A percentile compares a stretch with the other conserved stretches of the same genome.
Evolutionary conservation across 2,797 vertebrate genomes (phyloP).

Genomic region (Xiphophorus birchmanni): DNA sequence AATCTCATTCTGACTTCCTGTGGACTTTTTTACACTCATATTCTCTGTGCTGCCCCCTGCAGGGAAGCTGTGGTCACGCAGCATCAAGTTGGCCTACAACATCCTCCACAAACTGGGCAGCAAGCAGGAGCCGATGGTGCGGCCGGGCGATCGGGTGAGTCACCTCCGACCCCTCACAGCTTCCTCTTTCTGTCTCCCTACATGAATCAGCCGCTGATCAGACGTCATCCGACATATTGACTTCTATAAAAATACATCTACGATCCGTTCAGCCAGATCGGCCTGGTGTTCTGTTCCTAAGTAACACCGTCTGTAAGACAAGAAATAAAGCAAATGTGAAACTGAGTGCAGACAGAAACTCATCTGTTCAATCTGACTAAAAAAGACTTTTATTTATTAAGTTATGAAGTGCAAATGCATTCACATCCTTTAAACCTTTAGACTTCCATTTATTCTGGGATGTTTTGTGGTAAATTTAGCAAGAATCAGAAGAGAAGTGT

Average conservation of each 20-base stretch:
- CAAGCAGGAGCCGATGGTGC: slow-evolving; percentile 98
- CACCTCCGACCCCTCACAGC: not conserved
- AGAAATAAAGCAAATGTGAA: not conserved
- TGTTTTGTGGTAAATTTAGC: not conserved
- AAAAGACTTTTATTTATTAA: not conserved
- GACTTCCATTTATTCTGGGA: not conserved
- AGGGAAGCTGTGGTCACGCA: slow-evolving; percentile 99
- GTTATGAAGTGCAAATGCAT: not conserved
- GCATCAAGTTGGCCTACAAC: slow-evolving; percentile 99
- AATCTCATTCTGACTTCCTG: not conserved
- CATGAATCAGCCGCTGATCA: not conserved
- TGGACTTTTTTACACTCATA: slow-evolving; percentile 27
- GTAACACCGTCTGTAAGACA: not conserved
- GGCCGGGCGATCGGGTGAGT: slow-evolving; percentile 96
- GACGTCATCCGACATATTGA: not conserved
- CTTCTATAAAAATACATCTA: not conserved
- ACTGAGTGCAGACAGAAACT: not conserved
- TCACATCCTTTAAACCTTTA: not conserved
- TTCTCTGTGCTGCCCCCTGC: slow-evolving; percentile 39
- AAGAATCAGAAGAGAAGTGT: not conserved
- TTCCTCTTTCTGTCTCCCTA: not conserved
- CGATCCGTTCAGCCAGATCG: not conserved
- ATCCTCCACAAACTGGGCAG: slow-evolving; percentile 99
- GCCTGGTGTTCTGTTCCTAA: not conserved
- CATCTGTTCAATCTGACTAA: not conserved